A percentile compares a stretch with the other conserved stretches of the same genome.
Evolutionary conservation across 1,140 invertebrate species (phyloP).

Genomic region (Caerostris extrusa): DNA sequence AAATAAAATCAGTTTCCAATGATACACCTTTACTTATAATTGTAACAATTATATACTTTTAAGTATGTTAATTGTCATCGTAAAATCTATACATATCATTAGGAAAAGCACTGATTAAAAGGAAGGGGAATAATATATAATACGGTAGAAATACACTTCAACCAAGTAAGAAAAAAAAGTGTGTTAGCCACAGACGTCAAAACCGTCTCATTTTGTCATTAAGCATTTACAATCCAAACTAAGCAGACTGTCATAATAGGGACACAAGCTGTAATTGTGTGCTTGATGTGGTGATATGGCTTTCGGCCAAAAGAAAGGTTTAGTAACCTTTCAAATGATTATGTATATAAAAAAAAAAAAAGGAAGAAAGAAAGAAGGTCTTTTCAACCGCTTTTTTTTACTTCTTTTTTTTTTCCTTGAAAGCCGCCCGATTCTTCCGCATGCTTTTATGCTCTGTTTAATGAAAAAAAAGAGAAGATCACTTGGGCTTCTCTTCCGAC

Average conservation of each 20-base stretch:
- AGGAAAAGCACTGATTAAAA: neutral
- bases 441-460: conserved; percentile 48
- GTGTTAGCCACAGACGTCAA: neutral
- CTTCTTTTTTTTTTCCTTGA: neutral
- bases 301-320: conserved; percentile 8
- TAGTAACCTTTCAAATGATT: conserved; percentile 37
- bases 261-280: neutral
- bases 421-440: neutral
- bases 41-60: neutral
- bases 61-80: neutral
- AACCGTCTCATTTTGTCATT: neutral
- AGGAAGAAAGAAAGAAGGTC: neutral
- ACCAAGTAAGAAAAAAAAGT: neutral
- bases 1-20: no score
- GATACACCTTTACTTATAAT: no score
- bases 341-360: neutral
- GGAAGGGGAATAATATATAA: neutral
- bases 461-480: neutral
- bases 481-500: neutral
- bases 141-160: neutral
- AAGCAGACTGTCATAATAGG: neutral
- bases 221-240: neutral
- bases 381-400: neutral
- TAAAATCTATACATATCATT: neutral
- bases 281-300: conserved; percentile 25